These are phyloP conservation scores for Remorina albescens DNA, from an alignment of 2,797 vertebrate genomes.

Conservation along the genomic window DNA sequence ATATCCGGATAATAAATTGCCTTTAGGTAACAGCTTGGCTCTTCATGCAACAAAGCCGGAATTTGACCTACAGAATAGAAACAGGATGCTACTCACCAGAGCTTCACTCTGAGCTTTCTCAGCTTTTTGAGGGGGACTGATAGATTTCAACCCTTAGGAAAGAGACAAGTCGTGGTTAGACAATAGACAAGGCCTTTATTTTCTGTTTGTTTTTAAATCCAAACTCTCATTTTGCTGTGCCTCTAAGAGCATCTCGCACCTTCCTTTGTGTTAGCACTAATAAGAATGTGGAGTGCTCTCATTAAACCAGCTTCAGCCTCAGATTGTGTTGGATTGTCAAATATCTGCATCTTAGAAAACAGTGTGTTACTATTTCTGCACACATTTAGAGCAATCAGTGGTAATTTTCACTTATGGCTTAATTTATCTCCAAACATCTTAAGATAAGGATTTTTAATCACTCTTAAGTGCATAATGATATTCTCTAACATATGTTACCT, in stretches of 20 bases:
- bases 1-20: background rate
- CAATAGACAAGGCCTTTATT: conserved; percentile 5
- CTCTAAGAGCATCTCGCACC: conserved; percentile 26
- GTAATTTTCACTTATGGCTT: background rate
- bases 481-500: conserved; percentile 1
- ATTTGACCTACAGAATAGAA: conserved; percentile 5
- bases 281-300: conserved; percentile 20
- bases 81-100: conserved; percentile 74
- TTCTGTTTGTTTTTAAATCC: background rate
- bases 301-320: conserved; percentile 37
- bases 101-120: conserved; percentile 81
- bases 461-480: background rate
- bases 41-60: conserved; percentile 2
- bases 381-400: background rate
- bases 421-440: conserved; percentile 3
- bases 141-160: conserved; percentile 77
- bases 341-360: background rate
- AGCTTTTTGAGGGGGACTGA: conserved; percentile 66
- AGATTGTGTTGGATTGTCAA: background rate
- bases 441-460: conserved; percentile 3
- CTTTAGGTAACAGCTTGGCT: background rate
- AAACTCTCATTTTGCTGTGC: background rate
- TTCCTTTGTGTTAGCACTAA: conserved; percentile 32
- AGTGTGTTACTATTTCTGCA: background rate
- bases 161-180: conserved; percentile 14